Conservation (phyloP, 1,140 invertebrate species). For the Maconellicoccus hirsutus region DNA sequence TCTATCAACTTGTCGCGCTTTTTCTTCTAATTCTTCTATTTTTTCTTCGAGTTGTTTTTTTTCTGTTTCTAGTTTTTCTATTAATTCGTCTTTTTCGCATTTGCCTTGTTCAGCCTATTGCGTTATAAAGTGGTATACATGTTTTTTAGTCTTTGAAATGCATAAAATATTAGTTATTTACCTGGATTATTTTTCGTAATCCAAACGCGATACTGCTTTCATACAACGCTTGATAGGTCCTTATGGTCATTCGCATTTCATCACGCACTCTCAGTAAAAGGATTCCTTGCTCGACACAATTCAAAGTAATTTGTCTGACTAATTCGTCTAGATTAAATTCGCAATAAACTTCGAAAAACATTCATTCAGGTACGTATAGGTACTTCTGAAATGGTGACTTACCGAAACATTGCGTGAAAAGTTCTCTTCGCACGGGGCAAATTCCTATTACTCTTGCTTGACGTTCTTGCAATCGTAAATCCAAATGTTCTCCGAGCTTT, state of each 20-base stretch:
- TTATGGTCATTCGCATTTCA: constrained; percentile 90
- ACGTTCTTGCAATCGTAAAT: constrained; percentile 76
- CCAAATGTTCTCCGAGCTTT: constrained; percentile 88
- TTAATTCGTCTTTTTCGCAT: constrained; percentile 50
- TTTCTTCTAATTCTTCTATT: constrained; percentile 67
- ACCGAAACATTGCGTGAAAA: constrained; percentile 96
- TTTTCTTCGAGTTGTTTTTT: constrained; percentile 63
- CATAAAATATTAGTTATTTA: constrained; percentile 34
- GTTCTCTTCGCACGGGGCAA: constrained; percentile 82
- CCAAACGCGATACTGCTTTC: constrained; percentile 97
- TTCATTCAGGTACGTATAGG: not conserved
- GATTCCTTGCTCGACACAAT: constrained; percentile 92
- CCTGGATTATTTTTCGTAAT: constrained; percentile 91
- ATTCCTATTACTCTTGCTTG: constrained; percentile 94
- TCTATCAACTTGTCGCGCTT: constrained; percentile 64
- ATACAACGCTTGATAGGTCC: constrained; percentile 87
- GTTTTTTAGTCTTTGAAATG: too few relatives aligned
- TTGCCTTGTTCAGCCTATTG: constrained; percentile 49
- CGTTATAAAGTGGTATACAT: too few relatives aligned
- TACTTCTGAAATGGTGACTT: constrained; percentile 34
- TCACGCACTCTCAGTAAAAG: constrained; percentile 82
- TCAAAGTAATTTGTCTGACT: constrained; percentile 40
- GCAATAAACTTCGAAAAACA: too few relatives aligned
- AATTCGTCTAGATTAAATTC: constrained; percentile 21
- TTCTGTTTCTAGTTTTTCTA: constrained; percentile 49